These are phyloP conservation scores for Gadus macrocephalus DNA, from an alignment of 2,113 vertebrate genomes.

Conservation along the genomic window DNA sequence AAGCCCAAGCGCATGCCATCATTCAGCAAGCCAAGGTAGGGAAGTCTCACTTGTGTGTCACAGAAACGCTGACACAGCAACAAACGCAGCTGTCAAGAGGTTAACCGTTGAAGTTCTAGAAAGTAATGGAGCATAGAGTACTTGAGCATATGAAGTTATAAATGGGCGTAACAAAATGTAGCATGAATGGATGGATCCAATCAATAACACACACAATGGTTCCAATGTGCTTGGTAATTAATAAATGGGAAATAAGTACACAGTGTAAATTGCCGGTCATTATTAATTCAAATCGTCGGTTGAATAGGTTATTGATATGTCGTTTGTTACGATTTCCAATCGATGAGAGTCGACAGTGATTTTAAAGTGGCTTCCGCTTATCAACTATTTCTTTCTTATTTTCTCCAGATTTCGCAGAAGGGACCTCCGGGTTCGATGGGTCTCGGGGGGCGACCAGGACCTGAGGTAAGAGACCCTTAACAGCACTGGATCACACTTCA, in stretches of 20 bases:
- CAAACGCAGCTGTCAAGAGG: background rate
- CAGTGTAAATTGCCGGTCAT: no score
- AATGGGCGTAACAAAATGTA: no score
- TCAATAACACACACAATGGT: no score
- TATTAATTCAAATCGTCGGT: no score
- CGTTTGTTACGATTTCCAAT: background rate
- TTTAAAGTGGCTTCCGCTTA: background rate
- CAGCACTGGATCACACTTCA: no score
- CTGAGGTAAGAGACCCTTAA: conserved; percentile 69
- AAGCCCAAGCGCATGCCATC: conserved; percentile 87
- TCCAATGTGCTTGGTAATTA: no score
- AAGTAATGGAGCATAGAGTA: no score
- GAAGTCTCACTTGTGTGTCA: background rate
- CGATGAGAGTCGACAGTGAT: background rate
- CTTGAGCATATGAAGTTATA: no score
- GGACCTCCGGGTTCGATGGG: conserved; percentile 83
- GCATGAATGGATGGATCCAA: no score
- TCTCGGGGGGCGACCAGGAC: conserved; percentile 81
- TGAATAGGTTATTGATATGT: no score
- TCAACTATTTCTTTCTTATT: conserved; percentile 8
- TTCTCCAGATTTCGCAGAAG: conserved; percentile 79
- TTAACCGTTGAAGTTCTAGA: no score
- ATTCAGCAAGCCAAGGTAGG: conserved; percentile 83
- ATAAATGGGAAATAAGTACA: no score
- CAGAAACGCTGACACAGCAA: background rate